Conservation (phyloP, 2,797 vertebrate genomes). For the Malurus splendens region DNA sequence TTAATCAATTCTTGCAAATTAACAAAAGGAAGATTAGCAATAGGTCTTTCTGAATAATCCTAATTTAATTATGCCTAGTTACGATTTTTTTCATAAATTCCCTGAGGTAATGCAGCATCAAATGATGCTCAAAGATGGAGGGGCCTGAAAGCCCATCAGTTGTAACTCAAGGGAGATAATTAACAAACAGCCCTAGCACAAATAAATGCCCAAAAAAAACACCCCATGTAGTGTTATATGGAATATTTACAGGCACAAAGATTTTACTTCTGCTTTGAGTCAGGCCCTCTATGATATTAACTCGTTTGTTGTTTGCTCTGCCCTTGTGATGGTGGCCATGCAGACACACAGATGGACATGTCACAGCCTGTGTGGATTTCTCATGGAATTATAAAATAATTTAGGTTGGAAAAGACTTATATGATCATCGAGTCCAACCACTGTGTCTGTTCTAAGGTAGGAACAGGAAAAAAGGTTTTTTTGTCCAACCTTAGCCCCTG, state of each 20-base stretch:
- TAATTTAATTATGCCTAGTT: conserved; percentile 41
- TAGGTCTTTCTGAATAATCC: conserved; percentile 28
- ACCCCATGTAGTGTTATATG: background rate
- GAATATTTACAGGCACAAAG: background rate
- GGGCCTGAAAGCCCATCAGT: background rate
- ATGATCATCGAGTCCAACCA: background rate
- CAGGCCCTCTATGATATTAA: background rate
- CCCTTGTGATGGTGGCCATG: background rate
- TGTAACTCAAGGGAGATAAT: background rate
- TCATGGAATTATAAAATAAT: background rate
- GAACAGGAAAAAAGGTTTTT: background rate
- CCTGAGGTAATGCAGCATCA: background rate
- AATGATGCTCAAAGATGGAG: background rate
- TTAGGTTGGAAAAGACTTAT: background rate
- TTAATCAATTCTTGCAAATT: conserved; percentile 52
- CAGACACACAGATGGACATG: background rate
- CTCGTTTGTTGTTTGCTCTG: background rate
- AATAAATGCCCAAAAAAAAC: background rate
- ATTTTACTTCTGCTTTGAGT: background rate
- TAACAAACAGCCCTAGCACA: background rate
- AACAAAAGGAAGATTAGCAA: conserved; percentile 25
- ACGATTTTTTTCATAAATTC: background rate
- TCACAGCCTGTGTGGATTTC: background rate
- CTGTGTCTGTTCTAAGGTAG: background rate
- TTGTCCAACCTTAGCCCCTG: background rate